These are phyloP conservation scores for Pogonomyrmex californicus DNA, from an alignment of 1,140 invertebrate species.

Conservation along the genomic window DNA sequence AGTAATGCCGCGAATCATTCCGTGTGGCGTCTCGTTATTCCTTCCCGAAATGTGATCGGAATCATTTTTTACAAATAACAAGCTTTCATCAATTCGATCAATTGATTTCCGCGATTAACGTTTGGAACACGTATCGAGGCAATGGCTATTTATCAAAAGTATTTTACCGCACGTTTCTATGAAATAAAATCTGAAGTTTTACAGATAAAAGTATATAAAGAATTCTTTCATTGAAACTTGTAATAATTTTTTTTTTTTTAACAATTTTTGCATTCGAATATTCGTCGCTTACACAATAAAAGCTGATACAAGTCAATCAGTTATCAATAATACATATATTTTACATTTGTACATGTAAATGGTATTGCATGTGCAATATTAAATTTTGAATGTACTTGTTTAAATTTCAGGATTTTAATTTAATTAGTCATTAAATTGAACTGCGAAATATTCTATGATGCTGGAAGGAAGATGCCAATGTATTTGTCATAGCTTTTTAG, in stretches of 20 bases:
- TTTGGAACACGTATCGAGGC: neutral
- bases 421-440: conserved; percentile 15
- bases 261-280: no score
- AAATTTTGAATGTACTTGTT: neutral
- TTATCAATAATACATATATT: neutral
- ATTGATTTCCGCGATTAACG: neutral
- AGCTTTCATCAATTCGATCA: no score
- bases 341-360: neutral
- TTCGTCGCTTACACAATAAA: no score
- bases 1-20: neutral
- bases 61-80: neutral
- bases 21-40: neutral
- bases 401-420: neutral
- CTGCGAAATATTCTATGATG: neutral
- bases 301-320: neutral
- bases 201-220: no score
- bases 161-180: no score
- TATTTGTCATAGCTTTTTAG: neutral
- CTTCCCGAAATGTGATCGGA: neutral
- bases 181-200: no score
- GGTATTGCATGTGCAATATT: neutral
- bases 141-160: no score
- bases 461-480: neutral
- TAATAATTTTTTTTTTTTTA: no score
- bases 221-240: no score